Evolutionary conservation across 1,140 invertebrate species (phyloP).

Genomic region (Drosophila mojavensis): DNA sequence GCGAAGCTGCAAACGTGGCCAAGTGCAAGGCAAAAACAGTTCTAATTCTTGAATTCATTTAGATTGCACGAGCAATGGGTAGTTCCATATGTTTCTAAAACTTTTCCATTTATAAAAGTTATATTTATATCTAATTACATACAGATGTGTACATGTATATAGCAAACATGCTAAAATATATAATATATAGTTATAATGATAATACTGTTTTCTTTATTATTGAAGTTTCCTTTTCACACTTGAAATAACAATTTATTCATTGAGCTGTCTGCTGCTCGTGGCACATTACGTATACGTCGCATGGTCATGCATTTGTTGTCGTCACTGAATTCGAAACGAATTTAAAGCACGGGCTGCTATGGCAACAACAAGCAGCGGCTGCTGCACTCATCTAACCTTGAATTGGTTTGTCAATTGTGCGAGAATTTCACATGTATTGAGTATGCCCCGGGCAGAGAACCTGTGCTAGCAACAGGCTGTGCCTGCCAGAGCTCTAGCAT

Average conservation of each 20-base stretch:
- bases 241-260: constrained; percentile 17
- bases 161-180: too few relatives aligned
- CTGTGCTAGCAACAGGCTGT: not conserved
- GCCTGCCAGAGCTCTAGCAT: not conserved
- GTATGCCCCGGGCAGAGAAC: not conserved
- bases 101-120: too few relatives aligned
- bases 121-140: too few relatives aligned
- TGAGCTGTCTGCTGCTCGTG: constrained; percentile 11
- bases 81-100: too few relatives aligned
- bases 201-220: too few relatives aligned
- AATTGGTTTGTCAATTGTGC: constrained; percentile 48
- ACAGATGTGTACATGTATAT: too few relatives aligned
- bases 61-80: too few relatives aligned
- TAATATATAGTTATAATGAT: too few relatives aligned
- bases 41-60: constrained; percentile 23
- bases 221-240: too few relatives aligned
- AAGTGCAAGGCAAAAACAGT: constrained; percentile 42
- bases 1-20: constrained; percentile 26
- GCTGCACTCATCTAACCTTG: constrained; percentile 64
- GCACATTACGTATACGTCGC: constrained; percentile 59
- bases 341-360: constrained; percentile 13
- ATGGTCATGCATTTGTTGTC: constrained; percentile 29
- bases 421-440: constrained; percentile 11
- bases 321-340: constrained; percentile 53
- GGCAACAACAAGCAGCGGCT: not conserved